Evolutionary conservation across 2,797 vertebrate species (phyloP), one percentile per base, ranked within the genome.

Genomic region (Antennarius maculatus): DNA sequence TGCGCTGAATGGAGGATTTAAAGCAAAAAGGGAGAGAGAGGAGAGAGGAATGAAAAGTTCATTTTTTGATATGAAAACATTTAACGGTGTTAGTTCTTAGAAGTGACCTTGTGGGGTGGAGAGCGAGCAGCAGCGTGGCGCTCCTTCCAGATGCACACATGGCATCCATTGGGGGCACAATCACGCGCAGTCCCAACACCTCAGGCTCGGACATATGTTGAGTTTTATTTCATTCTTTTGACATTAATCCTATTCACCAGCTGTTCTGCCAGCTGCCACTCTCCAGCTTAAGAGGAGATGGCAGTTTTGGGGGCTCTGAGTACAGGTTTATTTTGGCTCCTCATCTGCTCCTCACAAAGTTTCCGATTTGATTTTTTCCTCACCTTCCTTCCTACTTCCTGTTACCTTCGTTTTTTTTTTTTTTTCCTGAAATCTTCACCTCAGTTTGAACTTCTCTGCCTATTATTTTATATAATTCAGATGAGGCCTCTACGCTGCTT

Each of bases 201-300:
- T 95, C 97, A 94, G 97, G 97, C 97, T 96, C 95, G 96, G 97
- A 97, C 97, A 99, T 99, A 99, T 99, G 97, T 97, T 98, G 96
- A 96, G 95, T 97, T 99, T 99, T 98, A 98, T 98, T 97, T 98
- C 96, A 98, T 98, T 98, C 96, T 99, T 98, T 95, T 98, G 97
- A 98, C 97, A 98, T 97, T 97, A 97, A 98, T 99, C 97, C 96
- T 96, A 95, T 96, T 97, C 96, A 96, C 97, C 97, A 99, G 97
- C 97, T 99, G 97, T 98, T 97, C 95, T 95, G 96, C 97, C 97
- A 99, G 97, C 96, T 98, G 97, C 96, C 96, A 95, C 95, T 96
- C 95, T 96, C 93, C 94, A 94, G 96, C 94, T 96, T 95, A 93
- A 94, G 95, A 95, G 93, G 91, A 94, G 96, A 98, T 97, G 96